Evolutionary conservation across 2,888 invertebrate genomes (phyloP).

Genomic region (Melipona bicolor): DNA sequence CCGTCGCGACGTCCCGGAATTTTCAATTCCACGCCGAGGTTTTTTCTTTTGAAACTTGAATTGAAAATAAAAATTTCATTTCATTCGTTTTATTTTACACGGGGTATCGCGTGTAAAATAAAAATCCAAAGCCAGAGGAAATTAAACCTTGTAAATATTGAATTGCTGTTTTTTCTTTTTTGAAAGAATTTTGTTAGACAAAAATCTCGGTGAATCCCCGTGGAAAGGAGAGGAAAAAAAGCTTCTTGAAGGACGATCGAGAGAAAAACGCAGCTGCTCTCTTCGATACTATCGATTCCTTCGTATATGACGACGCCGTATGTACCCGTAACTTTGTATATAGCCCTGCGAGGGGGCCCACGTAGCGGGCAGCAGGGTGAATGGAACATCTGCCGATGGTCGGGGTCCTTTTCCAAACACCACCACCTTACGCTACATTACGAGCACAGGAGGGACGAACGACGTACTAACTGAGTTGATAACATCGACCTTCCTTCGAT

Average conservation of each 20-base stretch:
- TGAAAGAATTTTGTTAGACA: not conserved
- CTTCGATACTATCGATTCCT: conserved; percentile 73
- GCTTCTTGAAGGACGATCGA: conserved; percentile 54
- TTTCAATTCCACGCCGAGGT: no score
- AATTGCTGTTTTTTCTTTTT: not conserved
- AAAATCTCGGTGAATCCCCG: conserved; percentile 19
- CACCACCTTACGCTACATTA: conserved; percentile 76
- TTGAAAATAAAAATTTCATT: no score
- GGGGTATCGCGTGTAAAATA: no score
- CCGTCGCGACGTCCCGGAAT: no score
- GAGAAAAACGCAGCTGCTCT: conserved; percentile 68
- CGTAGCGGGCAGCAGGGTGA: conserved; percentile 78
- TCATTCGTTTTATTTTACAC: no score
- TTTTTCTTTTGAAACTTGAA: no score
- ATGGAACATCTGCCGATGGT: conserved; percentile 83
- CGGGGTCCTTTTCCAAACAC: conserved; percentile 74
- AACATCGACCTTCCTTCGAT: conserved; percentile 55
- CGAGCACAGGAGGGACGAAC: conserved; percentile 54
- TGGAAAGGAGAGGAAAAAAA: conserved; percentile 24
- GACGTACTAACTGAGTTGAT: conserved; percentile 62
- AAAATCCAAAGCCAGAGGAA: no score
- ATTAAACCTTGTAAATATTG: not conserved
- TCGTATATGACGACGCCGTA: conserved; percentile 62
- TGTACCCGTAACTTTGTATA: conserved; percentile 74
- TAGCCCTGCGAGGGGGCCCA: conserved; percentile 72